Evolutionary conservation across 1,140 invertebrate species (phyloP).

Genomic region (Adelges cooleyi): DNA sequence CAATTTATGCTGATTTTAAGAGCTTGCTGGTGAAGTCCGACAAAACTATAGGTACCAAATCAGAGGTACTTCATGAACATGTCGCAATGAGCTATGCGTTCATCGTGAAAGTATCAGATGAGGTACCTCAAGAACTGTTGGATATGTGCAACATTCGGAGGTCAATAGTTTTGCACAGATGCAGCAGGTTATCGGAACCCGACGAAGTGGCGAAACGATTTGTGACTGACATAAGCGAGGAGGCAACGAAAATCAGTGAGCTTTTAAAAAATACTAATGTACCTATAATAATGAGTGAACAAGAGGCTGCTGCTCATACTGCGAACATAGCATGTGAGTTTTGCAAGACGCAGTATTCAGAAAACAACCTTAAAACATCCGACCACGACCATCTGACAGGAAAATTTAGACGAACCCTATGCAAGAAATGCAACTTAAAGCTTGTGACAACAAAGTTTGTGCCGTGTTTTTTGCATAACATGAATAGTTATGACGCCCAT

Average conservation of each 20-base stretch:
- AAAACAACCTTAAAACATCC: background rate
- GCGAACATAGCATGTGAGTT: background rate
- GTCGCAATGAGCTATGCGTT: background rate
- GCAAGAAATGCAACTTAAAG: slow-evolving; percentile 9
- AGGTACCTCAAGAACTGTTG: background rate
- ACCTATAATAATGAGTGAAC: background rate
- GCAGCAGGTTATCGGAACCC: background rate
- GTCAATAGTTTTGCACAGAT: background rate
- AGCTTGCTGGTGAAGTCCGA: background rate
- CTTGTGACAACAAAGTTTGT: background rate
- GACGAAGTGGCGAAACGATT: background rate
- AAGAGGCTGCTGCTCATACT: background rate
- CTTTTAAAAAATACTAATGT: background rate
- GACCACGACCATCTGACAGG: slow-evolving; percentile 18
- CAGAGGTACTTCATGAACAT: background rate
- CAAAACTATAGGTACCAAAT: background rate
- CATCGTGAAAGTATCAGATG: background rate
- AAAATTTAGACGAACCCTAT: background rate
- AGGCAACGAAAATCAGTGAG: background rate
- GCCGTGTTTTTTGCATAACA: slow-evolving; percentile 7
- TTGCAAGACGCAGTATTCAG: background rate
- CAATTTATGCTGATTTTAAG: slow-evolving; percentile 11
- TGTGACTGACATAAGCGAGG: background rate
- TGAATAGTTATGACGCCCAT: slow-evolving; percentile 2
- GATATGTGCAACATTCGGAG: background rate